Evolutionary conservation across 2,797 vertebrate species (phyloP).

Genomic region (Gastrophryne carolinensis): DNA sequence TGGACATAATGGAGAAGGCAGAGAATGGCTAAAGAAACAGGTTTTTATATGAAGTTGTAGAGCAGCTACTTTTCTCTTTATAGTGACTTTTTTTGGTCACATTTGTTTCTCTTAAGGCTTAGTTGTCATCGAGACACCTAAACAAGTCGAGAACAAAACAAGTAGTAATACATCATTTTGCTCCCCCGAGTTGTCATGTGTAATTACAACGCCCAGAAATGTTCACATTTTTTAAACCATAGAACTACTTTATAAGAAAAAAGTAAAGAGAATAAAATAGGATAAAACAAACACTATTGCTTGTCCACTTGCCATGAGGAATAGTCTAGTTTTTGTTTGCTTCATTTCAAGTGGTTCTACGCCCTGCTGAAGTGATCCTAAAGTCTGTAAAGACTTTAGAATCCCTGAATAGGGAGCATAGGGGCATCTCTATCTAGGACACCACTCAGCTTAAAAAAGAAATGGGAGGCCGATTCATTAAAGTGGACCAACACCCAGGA

Average conservation of each 20-base stretch:
- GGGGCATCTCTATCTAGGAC: too few relatives aligned
- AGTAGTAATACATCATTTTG: neutral
- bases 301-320: too few relatives aligned
- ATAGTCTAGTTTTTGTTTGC: too few relatives aligned
- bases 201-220: neutral
- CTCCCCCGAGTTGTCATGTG: neutral
- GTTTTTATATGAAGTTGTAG: neutral
- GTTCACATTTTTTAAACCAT: neutral
- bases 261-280: neutral
- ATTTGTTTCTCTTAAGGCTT: neutral
- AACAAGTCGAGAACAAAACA: neutral
- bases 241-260: too few relatives aligned
- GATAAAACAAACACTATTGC: too few relatives aligned
- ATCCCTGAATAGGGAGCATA: too few relatives aligned
- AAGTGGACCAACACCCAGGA: too few relatives aligned
- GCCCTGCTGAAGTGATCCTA: too few relatives aligned
- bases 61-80: neutral
- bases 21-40: slow-evolving; percentile 13
- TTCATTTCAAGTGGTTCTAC: too few relatives aligned
- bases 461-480: too few relatives aligned
- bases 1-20: slow-evolving; percentile 7
- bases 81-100: neutral
- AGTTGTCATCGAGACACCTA: neutral
- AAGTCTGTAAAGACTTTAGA: too few relatives aligned
- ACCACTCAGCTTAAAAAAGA: too few relatives aligned